A percentile compares a stretch with the other conserved stretches of the same genome.
phyloP scores from a whole-genome alignment of 2,888 invertebrate genomes.

The Amphipyra tragopoginis region DNA sequence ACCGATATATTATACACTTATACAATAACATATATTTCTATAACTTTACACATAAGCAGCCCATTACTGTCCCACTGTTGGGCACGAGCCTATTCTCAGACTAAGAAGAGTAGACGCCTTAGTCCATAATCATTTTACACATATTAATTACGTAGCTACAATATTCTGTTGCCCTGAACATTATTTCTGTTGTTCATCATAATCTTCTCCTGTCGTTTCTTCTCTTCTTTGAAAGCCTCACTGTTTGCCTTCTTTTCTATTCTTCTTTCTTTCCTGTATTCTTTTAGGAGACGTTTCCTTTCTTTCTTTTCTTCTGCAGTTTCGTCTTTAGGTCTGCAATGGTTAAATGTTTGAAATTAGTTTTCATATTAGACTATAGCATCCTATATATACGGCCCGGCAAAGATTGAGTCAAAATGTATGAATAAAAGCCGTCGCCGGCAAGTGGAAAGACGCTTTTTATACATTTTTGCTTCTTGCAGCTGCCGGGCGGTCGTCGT shows the following conservation, averaged over 20 bases:
- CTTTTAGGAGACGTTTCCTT: conserved; percentile 94
- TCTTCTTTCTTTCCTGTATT: conserved; percentile 94
- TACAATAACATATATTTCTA: conserved; percentile 42
- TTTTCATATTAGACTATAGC: too few relatives aligned
- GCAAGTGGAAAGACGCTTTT: too few relatives aligned
- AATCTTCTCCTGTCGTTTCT: conserved; percentile 94
- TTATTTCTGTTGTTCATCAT: conserved; percentile 93
- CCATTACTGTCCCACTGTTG: too few relatives aligned
- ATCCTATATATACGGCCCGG: too few relatives aligned
- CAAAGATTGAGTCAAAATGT: too few relatives aligned
- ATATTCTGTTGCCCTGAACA: conserved; percentile 92
- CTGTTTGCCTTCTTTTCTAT: conserved; percentile 95
- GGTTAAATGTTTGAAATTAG: neutral
- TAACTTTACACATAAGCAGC: conserved; percentile 37
- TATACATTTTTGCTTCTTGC: too few relatives aligned
- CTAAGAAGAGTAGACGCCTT: neutral
- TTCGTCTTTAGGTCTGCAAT: conserved; percentile 93
- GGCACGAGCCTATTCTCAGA: too few relatives aligned
- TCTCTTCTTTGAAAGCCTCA: conserved; percentile 95
- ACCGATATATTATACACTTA: conserved; percentile 19
- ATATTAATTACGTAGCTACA: conserved; percentile 78
- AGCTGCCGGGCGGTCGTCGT: too few relatives aligned
- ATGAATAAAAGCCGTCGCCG: too few relatives aligned
- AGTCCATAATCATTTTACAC: too few relatives aligned
- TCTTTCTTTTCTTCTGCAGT: conserved; percentile 93